phyloP scores from a whole-genome alignment of 2,888 invertebrate species.

The Chydorus sphaericus region DNA sequence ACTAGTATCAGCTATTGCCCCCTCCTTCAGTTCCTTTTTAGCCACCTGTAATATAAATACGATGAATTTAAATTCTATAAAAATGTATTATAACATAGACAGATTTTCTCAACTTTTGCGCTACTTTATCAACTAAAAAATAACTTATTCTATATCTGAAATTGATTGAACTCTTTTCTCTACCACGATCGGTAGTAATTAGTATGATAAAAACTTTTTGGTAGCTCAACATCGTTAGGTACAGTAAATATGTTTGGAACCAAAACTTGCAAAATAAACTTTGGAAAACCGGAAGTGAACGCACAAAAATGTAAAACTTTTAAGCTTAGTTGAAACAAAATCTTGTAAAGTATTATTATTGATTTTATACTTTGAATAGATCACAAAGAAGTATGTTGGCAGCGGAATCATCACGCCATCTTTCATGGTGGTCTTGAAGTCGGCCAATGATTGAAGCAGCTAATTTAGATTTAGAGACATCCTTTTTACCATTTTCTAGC shows the following conservation, averaged over 20 bases:
- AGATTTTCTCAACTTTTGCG: not conserved
- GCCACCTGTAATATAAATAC: constrained; percentile 37
- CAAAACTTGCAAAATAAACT: not conserved
- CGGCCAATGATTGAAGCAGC: constrained; percentile 56
- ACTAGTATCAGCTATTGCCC: constrained; percentile 48
- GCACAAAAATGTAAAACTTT: not conserved
- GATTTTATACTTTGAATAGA: constrained; percentile 72
- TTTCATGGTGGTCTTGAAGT: constrained; percentile 60
- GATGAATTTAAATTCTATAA: not conserved
- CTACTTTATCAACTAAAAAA: not conserved
- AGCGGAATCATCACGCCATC: constrained; percentile 84
- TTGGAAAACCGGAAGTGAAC: not conserved
- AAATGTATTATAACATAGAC: not conserved
- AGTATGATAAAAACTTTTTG: too few species aligned
- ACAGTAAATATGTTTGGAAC: too few species aligned
- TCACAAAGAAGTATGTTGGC: constrained; percentile 73
- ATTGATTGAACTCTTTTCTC: not conserved
- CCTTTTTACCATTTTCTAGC: constrained; percentile 78
- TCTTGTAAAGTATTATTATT: too few species aligned
- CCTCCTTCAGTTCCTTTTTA: constrained; percentile 57
- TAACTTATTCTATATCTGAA: not conserved
- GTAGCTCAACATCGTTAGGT: too few species aligned
- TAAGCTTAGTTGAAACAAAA: not conserved
- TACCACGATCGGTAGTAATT: too few species aligned
- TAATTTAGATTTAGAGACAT: constrained; percentile 50